Percentiles rank a stretch among this genome's conserved stretches.
Conservation (phyloP, 2,113 vertebrate genomes). For the Upupa epops region DNA sequence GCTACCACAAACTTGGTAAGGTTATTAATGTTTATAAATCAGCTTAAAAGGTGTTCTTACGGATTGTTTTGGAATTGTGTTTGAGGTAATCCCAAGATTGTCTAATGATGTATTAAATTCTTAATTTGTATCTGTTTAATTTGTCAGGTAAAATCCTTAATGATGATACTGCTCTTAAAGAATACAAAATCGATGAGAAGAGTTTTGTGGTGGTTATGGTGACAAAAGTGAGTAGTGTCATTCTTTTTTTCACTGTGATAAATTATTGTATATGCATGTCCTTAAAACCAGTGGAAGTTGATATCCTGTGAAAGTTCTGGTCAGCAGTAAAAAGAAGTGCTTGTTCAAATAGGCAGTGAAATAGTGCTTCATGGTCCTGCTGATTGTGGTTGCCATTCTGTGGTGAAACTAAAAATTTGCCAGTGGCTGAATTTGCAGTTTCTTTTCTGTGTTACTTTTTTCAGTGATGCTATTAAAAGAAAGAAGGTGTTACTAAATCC, state of each 20-base stretch:
- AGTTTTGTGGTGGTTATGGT: constrained; percentile 99
- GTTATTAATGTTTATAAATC: background rate
- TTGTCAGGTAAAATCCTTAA: constrained; percentile 91
- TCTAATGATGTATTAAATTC: background rate
- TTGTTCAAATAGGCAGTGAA: background rate
- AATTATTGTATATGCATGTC: background rate
- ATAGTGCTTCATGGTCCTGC: fast-evolving
- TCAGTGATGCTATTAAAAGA: background rate
- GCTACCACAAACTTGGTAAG: background rate
- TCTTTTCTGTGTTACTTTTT: background rate
- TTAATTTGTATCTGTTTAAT: constrained; percentile 29
- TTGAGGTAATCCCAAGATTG: background rate
- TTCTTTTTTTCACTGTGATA: fast-evolving
- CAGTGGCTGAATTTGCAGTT: background rate
- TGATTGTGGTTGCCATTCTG: background rate
- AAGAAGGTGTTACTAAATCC: background rate
- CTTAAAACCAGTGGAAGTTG: background rate
- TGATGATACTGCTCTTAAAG: constrained; percentile 92
- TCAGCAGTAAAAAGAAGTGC: background rate
- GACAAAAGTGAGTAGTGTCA: constrained; percentile 91
- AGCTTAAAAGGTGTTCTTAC: background rate
- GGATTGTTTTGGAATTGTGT: background rate
- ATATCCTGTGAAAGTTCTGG: background rate
- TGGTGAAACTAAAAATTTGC: background rate
- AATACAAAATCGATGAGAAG: constrained; percentile 97